Base-by-base conservation (phyloP, 2,113 vertebrate species). In the Hemibagrus wyckioides region DNA sequence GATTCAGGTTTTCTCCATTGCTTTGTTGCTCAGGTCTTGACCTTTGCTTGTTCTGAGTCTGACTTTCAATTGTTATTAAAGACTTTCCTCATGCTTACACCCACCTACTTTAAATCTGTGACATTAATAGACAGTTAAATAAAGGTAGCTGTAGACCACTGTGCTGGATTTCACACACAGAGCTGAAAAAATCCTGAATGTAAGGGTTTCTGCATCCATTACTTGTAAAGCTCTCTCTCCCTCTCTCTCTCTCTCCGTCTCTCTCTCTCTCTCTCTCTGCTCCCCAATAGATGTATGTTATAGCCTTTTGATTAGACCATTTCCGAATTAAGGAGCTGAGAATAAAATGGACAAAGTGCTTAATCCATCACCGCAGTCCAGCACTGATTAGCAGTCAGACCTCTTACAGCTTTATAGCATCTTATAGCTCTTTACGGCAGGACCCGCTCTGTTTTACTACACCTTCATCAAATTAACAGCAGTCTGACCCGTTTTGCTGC, bases 341-440 rank as follows among this genome's bases (percentile, higher is more conserved):
- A 59, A 81, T 86, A 86, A 86, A 86, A 86, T 28, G 36, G 77
- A 82, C 85, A 73, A 69, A 79, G 77, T 86, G 52, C 52, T 57
- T 82, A 80, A 86, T 86, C 85, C 52, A 82, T 86, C 59, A 86
- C 67, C 39, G 30, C 85, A 44, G 28, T 82, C 63, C 28, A 56
- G 28, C 8, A 54, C 85, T 82, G 79, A 86, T 82, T 82, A 81
- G 52, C 63, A 56, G 13, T 82, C 77, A 69, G 33, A 71, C 41
- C 65, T 83, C n/a, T 44, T 30, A 36, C 28, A 71, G 52, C 85
- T 86, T 83, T 79, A 86, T 52, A 77, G 57, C 69, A 63, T 44
- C 36, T 80, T 79, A 88, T 52, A 75, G 17, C 14, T 48, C 69
- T 86, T 86, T 86, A 86, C 88, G 77, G 59, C 69, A 87, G 25